Percentiles rank a stretch among this genome's conserved stretches.
phyloP scores from a whole-genome alignment of 2,888 invertebrate species.

The Leptopilina myrica region DNA sequence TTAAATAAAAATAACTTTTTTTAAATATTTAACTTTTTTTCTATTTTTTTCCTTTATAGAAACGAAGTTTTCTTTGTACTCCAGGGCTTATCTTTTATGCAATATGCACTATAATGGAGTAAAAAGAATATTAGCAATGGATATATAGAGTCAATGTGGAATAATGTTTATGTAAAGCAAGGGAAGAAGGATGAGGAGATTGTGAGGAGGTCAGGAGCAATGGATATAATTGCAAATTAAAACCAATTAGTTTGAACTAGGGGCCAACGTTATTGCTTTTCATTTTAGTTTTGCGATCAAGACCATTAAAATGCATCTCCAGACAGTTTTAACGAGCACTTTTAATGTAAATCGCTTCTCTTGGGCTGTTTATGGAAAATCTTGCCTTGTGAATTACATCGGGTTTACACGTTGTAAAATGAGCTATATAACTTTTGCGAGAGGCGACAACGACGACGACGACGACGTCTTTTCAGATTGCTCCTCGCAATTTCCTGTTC shows the following conservation, averaged over 20 bases:
- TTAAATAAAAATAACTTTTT: too few relatives aligned
- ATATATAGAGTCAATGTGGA: background rate
- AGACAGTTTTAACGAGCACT: slow-evolving; percentile 40
- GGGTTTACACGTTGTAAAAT: slow-evolving; percentile 60
- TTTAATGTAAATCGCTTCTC: slow-evolving; percentile 53
- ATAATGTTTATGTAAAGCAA: too few relatives aligned
- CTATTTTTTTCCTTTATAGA: too few relatives aligned
- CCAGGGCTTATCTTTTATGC: background rate
- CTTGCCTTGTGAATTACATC: slow-evolving; percentile 50
- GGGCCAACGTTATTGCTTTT: slow-evolving; percentile 5
- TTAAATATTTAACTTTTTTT: background rate
- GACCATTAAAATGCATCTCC: slow-evolving; percentile 23
- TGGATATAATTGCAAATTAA: background rate
- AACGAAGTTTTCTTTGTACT: too few relatives aligned
- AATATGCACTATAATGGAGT: background rate
- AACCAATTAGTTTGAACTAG: slow-evolving; percentile 18
- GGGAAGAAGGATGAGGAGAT: background rate
- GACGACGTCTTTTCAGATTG: slow-evolving; percentile 26
- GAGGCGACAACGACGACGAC: background rate
- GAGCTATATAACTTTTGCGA: slow-evolving; percentile 52
- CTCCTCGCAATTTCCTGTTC: slow-evolving; percentile 35
- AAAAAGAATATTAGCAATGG: background rate
- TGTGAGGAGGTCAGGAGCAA: background rate
- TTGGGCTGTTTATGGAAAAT: slow-evolving; percentile 45
- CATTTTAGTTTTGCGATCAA: slow-evolving; percentile 10